Evolutionary conservation across 2,888 invertebrate genomes (phyloP).

Genomic region (Molanna angustata): DNA sequence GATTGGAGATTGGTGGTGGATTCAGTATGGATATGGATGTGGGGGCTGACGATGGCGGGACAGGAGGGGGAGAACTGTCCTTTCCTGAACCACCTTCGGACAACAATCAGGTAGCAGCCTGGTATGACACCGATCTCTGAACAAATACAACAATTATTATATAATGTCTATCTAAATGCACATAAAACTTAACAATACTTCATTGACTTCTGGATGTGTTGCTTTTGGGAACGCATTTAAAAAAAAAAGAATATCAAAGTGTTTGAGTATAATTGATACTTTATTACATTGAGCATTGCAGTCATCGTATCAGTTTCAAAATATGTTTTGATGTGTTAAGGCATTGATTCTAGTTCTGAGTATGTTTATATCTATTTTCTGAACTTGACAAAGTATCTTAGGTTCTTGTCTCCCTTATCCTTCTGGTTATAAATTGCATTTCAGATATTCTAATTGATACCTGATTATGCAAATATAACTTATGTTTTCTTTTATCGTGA

Average conservation of each 20-base stretch:
- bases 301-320: too few species aligned
- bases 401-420: too few species aligned
- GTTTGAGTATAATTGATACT: too few species aligned
- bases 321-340: too few species aligned
- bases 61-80: conserved; percentile 77
- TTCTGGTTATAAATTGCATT: too few species aligned
- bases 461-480: too few species aligned
- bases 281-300: too few species aligned
- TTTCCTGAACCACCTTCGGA: conserved; percentile 81
- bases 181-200: neutral
- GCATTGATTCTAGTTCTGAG: too few species aligned
- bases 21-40: conserved; percentile 92
- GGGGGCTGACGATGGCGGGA: conserved; percentile 69
- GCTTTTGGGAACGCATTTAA: neutral
- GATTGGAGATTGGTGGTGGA: conserved; percentile 79
- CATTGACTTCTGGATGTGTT: neutral
- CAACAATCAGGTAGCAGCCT: conserved; percentile 90
- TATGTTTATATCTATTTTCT: too few species aligned
- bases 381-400: too few species aligned
- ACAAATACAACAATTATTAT: neutral
- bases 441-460: too few species aligned
- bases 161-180: neutral
- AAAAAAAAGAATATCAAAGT: neutral
- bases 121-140: conserved; percentile 97
- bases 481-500: too few species aligned